These are phyloP conservation scores for Slavum lentiscoides DNA, from an alignment of 2,888 invertebrate genomes.

Conservation along the genomic window DNA sequence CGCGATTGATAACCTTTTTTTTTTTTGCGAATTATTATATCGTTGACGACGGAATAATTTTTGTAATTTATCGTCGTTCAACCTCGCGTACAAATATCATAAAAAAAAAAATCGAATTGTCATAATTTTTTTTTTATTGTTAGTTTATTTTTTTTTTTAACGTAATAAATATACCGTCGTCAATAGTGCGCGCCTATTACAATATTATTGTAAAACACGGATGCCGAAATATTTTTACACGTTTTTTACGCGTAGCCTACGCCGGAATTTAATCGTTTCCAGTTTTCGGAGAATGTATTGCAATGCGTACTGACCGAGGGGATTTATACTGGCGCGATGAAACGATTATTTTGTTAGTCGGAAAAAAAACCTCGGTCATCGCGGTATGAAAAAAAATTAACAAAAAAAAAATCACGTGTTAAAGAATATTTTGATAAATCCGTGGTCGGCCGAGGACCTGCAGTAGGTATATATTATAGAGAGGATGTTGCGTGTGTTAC, in stretches of 20 bases:
- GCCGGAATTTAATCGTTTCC: neutral
- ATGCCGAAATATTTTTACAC: neutral
- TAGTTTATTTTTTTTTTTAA: no score
- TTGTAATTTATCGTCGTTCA: neutral
- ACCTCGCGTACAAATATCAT: neutral
- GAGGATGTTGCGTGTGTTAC: neutral
- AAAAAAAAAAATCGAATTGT: neutral
- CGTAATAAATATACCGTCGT: neutral
- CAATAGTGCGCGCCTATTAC: no score
- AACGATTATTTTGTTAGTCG: neutral
- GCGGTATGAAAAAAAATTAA: neutral
- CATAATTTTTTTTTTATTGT: neutral
- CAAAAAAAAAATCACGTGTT: neutral
- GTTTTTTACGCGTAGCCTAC: neutral
- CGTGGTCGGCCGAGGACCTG: neutral
- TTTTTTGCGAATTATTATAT: neutral
- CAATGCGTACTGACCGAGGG: neutral
- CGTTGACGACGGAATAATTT: neutral
- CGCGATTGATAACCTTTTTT: neutral
- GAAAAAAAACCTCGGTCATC: no score
- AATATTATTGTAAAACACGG: neutral
- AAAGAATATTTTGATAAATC: neutral
- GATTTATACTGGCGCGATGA: neutral
- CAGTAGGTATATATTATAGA: neutral
- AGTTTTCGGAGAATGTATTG: neutral